Base-by-base conservation (phyloP, 2,113 vertebrate species). In the Zosterops hypoxanthus region DNA sequence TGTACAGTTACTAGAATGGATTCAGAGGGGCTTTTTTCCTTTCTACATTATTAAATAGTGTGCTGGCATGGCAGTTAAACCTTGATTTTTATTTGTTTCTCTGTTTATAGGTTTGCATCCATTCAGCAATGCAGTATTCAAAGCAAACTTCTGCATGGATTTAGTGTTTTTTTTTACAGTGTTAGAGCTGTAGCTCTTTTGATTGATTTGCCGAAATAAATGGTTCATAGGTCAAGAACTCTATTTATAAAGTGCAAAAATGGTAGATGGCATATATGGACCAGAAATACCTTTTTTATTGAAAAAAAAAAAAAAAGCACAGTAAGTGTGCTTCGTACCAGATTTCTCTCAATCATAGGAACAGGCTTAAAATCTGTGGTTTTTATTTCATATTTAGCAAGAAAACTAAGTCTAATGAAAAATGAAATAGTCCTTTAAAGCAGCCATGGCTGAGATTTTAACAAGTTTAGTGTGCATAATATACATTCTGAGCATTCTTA, bases 91-190 rank as follows among this genome's bases (percentile, higher is more conserved):
- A 33, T 0, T 1, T 24, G 3, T 57, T 68, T 42, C 8, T 68
- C 68, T 68, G 8, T 88, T 91, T 16, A 12, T 78, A 53, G 33
- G 3, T 50, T 60, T n/a, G 19, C 26, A 46, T 70, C 18, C 41
- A 44, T 88, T 88, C 15, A 83, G n/a, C 25, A 59, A 1, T 59
- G 21, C 18, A 59, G 3, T 47, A 15, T 75, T 44, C 0, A 1
- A 68, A 92, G 42, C 34, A 34, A 57, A 52, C 8, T 81, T 90
- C 64, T 81, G 22, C 21, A 11, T 41, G 50, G 42, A 39, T 86
- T 7, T 65, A 16, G 1, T 23, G 22, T 0, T 5, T 12, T 12
- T 57, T 79, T 79, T 55, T 68, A 14, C 6, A 21, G 29, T 3
- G 3, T 79, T 75, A 56, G 29, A 72, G 25, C 24, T 18, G 33